Evolutionary conservation across 1,140 invertebrate species (phyloP), one percentile per base, ranked within the genome.

Genomic region (Drosophila suzukii): DNA sequence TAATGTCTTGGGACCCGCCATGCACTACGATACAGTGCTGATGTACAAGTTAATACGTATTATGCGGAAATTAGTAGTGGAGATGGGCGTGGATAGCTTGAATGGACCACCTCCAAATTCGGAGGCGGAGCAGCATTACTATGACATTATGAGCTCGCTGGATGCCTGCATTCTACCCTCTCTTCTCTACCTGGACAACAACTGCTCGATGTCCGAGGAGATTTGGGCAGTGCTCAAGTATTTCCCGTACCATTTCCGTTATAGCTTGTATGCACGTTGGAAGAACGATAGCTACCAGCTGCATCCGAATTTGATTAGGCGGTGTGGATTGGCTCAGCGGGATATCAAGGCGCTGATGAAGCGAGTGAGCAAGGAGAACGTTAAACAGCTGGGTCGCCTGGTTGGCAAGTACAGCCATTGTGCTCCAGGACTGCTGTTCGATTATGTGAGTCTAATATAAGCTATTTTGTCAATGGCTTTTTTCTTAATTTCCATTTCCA

Each of bases 311-410:
- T 92, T 99, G 15, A 94, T 99, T 67, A 94, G 96, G 39, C 96
- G 96, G 41, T 94, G 96, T 54, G 98, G 97, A 0, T 96, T 98
- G 85, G 95, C 96, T 1, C 94, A 98, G 62, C 98, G 99, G 81
- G 96, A 97, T 85, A 97, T 99, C 6, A 99, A 98, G 90, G 98
- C 97, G 70, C 96, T 99, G 7, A 98, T 99, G 97, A 99, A 99
- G 93, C 94, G 98, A 51, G 96, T 99, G 3, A 98, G 97, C 81
- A 99, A 99, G 92, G 99, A 99, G 93, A 99, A 98, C 85, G 97
- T 99, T 2, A 99, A 99, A 93, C 98, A 97, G 0, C 96, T 98
- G 57, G 98, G 99, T 7, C 93, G 99, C 63, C 96, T 97, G 38
- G 96, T 99, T 60, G 99, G 98, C 13, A 99, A 99, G 94, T 93